phyloP scores from a whole-genome alignment of 2,797 vertebrate species.

The Eleutherodactylus coqui region DNA sequence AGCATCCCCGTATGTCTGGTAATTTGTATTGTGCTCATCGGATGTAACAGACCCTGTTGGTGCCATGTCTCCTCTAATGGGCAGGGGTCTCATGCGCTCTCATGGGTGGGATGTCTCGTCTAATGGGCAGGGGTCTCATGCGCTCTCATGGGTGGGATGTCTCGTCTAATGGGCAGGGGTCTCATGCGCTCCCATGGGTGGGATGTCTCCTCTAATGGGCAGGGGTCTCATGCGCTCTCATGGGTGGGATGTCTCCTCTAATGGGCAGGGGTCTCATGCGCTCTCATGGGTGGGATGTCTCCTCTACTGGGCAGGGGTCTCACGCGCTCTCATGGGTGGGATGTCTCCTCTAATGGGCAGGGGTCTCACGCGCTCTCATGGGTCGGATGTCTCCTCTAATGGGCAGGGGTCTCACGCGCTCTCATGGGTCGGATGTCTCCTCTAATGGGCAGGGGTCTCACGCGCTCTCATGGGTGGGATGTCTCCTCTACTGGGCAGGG shows the following conservation, averaged over 20 bases:
- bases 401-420: too few species aligned
- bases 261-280: too few species aligned
- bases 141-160: not conserved
- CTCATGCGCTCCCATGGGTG: not conserved
- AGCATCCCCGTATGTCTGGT: not conserved
- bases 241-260: not conserved
- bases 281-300: not conserved
- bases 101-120: not conserved
- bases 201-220: not conserved
- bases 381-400: not conserved
- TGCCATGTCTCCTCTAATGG: too few species aligned
- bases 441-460: not conserved
- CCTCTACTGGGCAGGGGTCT: not conserved
- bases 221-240: too few species aligned
- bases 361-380: too few species aligned
- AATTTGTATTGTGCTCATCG: not conserved
- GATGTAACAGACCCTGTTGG: too few species aligned
- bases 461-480: not conserved
- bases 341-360: not conserved
- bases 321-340: not conserved
- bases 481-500: not conserved
- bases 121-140: too few species aligned
- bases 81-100: too few species aligned
- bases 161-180: not conserved
- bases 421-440: not conserved